Evolutionary conservation across 1,140 invertebrate genomes (phyloP).

Genomic region (Carcinoscorpius rotundicauda): DNA sequence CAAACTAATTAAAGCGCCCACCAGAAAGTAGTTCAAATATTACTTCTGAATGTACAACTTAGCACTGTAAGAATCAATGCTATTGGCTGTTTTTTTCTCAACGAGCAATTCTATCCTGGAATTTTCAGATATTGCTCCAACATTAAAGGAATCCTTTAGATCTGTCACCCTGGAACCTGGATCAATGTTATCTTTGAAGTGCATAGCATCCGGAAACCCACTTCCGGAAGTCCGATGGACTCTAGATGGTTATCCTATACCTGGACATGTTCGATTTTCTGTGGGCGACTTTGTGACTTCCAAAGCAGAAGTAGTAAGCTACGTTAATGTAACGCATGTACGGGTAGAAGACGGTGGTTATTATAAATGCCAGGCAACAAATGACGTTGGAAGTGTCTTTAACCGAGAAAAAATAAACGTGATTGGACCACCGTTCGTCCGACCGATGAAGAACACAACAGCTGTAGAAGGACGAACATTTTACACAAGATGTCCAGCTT

Average conservation of each 20-base stretch:
- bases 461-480: constrained; percentile 75
- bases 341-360: constrained; percentile 26
- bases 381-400: constrained; percentile 76
- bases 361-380: constrained; percentile 66
- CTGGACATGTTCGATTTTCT: constrained; percentile 20
- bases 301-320: constrained; percentile 29
- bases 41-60: no score
- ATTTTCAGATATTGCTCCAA: constrained; percentile 62
- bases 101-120: not conserved
- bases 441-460: constrained; percentile 79
- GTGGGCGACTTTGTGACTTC: constrained; percentile 25
- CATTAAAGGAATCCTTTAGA: constrained; percentile 64
- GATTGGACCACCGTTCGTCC: constrained; percentile 74
- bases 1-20: no score
- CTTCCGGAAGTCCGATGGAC: constrained; percentile 24
- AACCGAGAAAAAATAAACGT: constrained; percentile 81
- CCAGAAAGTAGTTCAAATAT: no score
- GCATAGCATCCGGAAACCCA: constrained; percentile 23
- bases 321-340: constrained; percentile 34
- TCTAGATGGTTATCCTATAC: constrained; percentile 21
- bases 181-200: constrained; percentile 40
- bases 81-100: no score
- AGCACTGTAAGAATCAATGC: no score
- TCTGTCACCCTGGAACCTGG: constrained; percentile 69
- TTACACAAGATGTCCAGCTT: constrained; percentile 80